Conservation (phyloP, 2,113 vertebrate species). For the Aphelocoma coerulescens region DNA sequence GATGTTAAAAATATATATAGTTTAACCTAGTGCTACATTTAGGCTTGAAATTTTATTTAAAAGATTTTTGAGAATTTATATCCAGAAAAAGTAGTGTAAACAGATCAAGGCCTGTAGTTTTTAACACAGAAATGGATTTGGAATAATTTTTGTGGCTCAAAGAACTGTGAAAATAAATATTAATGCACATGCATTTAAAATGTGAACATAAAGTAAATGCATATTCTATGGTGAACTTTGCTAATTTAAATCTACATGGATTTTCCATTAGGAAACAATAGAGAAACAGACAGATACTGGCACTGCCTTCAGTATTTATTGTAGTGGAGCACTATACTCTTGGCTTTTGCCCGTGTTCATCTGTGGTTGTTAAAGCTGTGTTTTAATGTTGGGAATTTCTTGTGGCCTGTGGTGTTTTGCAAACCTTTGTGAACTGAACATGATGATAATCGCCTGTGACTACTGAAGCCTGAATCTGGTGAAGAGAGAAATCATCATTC, state of each 20-base stretch:
- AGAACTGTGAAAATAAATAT: neutral
- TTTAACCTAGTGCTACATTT: neutral
- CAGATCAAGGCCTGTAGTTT: neutral
- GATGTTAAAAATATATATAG: neutral
- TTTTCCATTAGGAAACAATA: neutral
- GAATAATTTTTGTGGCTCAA: neutral
- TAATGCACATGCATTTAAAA: neutral
- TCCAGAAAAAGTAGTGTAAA: neutral
- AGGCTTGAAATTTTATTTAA: neutral
- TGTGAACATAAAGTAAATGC: neutral
- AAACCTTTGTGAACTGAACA: neutral
- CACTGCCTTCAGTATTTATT: neutral
- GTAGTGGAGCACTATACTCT: neutral
- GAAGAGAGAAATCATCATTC: neutral
- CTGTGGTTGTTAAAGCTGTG: neutral
- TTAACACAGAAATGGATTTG: neutral
- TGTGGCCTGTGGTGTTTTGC: neutral
- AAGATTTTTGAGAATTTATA: neutral
- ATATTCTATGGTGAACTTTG: neutral
- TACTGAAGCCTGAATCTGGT: neutral
- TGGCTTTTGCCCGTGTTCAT: neutral
- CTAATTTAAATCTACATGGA: neutral
- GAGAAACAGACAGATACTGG: neutral
- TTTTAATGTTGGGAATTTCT: neutral
- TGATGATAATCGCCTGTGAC: neutral